Conservation (phyloP, 35 echinoderm and acorn worm species). For the Heliocidaris tuberculata region DNA sequence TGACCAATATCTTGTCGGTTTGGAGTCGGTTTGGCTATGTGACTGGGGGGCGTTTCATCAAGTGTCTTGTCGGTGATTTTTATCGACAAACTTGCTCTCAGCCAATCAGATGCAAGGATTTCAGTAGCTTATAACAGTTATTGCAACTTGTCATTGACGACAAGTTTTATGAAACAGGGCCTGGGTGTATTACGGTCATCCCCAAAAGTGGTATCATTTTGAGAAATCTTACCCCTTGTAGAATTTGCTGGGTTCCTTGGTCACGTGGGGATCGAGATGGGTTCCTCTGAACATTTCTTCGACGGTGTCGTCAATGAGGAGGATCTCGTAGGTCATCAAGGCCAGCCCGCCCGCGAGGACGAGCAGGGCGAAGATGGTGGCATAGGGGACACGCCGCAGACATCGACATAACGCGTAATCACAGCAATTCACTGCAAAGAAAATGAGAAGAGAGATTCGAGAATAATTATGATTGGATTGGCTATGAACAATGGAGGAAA, state of each 20-base stretch:
- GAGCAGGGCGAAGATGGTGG: conserved; percentile 73
- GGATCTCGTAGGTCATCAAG: conserved; percentile 78
- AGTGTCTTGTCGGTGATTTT: no score
- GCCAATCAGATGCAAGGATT: no score
- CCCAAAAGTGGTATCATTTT: no score
- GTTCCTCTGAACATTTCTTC: conserved; percentile 68
- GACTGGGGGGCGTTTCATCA: no score
- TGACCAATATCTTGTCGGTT: no score
- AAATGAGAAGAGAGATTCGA: conserved; percentile 19
- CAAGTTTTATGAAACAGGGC: no score
- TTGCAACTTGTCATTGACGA: no score
- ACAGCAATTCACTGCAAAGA: conserved; percentile 72
- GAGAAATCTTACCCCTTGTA: conserved; percentile 16
- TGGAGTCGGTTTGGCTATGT: no score
- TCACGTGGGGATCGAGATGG: conserved; percentile 26
- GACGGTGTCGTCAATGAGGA: conserved; percentile 57
- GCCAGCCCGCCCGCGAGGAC: conserved; percentile 77
- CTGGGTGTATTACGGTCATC: no score
- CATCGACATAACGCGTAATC: conserved; percentile 77
- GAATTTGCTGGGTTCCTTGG: conserved; percentile 28
- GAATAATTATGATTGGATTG: background rate
- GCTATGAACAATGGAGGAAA: no score
- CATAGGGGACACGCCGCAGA: conserved; percentile 78
- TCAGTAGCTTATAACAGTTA: no score
- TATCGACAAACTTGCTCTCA: no score